These are phyloP conservation scores for Corynorhinus townsendii DNA, from an alignment of 2,113 vertebrate species.

Conservation along the genomic window DNA sequence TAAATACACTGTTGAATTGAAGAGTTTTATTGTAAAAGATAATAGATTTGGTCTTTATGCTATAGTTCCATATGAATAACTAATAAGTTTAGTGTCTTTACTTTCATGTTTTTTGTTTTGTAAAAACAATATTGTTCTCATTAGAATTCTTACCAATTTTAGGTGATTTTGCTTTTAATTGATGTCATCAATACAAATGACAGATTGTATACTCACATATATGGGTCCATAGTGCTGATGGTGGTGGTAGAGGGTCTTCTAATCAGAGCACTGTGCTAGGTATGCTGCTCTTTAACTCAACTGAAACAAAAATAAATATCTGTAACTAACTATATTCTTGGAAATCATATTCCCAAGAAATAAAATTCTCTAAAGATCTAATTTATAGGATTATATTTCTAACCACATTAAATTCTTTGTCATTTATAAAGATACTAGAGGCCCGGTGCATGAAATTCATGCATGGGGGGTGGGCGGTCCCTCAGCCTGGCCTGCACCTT, in stretches of 20 bases:
- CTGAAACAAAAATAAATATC: not conserved
- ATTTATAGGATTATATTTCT: not conserved
- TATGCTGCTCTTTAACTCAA: too few relatives aligned
- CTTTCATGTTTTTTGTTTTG: not conserved
- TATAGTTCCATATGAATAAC: not conserved
- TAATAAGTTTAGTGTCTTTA: not conserved
- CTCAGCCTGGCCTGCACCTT: too few relatives aligned
- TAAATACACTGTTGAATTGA: not conserved
- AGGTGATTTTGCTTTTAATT: conserved; percentile 10
- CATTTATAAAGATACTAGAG: not conserved
- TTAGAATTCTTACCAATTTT: conserved; percentile 9
- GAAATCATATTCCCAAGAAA: conserved; percentile 2
- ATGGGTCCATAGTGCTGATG: not conserved
- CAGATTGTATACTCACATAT: not conserved
- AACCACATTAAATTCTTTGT: not conserved
- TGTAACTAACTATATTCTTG: not conserved
- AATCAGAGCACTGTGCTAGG: too few relatives aligned
- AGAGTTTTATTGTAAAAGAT: not conserved
- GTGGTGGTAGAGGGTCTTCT: too few relatives aligned
- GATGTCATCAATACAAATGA: not conserved
- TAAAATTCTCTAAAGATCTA: not conserved
- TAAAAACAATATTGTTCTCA: conserved; percentile 6
- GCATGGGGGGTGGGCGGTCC: too few relatives aligned
- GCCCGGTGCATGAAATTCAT: too few relatives aligned
- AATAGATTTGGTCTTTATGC: not conserved